These are phyloP conservation scores for Phyllotreta cruciferae DNA, from an alignment of 2,888 invertebrate genomes.

Conservation along the genomic window DNA sequence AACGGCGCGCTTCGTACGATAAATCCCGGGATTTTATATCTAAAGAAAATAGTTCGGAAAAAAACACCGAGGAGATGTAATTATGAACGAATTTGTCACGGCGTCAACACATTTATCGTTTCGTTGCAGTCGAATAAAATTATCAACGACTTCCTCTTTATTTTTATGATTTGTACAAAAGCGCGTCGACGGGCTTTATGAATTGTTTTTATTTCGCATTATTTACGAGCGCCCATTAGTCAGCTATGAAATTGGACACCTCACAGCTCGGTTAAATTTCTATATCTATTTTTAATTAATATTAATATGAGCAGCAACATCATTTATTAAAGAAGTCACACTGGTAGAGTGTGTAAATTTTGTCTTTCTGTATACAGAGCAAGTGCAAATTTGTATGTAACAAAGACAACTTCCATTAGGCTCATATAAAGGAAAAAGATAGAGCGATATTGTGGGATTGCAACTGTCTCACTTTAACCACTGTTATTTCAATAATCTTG, in stretches of 20 bases:
- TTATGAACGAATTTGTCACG: conserved; percentile 33
- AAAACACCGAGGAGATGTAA: conserved; percentile 9
- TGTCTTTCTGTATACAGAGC: no score
- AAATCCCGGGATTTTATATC: no score
- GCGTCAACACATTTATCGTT: conserved; percentile 34
- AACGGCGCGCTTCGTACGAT: no score
- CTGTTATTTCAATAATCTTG: no score
- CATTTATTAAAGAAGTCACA: background rate
- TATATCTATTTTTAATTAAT: background rate
- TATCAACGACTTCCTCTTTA: conserved; percentile 31
- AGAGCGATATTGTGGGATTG: no score
- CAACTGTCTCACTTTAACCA: no score
- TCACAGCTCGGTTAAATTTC: background rate
- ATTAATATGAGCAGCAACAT: background rate
- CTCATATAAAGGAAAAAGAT: no score
- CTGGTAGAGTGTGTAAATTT: no score
- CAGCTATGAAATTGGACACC: conserved; percentile 11
- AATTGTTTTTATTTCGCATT: conserved; percentile 4
- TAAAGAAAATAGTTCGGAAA: background rate
- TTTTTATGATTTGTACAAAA: conserved; percentile 30
- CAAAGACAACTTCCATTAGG: no score
- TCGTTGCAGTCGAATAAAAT: conserved; percentile 22
- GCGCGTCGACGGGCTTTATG: background rate
- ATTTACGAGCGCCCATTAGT: background rate
- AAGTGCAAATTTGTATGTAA: no score